A percentile compares a stretch with the other conserved stretches of the same genome.
Conservation (phyloP, 2,888 invertebrate species). For the Drosophila recens region DNA sequence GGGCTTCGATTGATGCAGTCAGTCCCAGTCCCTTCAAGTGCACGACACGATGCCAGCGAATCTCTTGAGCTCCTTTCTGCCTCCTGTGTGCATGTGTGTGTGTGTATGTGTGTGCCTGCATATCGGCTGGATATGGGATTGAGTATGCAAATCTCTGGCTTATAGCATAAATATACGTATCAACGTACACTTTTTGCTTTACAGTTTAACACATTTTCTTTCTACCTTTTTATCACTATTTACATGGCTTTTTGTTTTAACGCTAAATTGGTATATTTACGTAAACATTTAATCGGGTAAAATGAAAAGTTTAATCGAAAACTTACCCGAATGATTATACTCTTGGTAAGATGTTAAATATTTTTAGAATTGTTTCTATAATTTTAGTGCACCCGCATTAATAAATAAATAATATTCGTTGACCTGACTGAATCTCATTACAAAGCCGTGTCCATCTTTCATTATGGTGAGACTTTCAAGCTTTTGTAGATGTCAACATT, state of each 20-base stretch:
- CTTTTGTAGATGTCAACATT: too few relatives aligned
- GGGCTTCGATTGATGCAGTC: conserved; percentile 61
- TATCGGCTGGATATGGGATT: conserved; percentile 30
- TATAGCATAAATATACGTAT: conserved; percentile 19
- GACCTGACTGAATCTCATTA: too few relatives aligned
- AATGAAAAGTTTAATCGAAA: too few relatives aligned
- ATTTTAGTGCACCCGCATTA: too few relatives aligned
- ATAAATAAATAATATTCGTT: too few relatives aligned
- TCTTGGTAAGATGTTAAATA: too few relatives aligned
- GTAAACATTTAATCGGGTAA: too few relatives aligned
- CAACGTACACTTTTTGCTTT: neutral
- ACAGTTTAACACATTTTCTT: conserved; percentile 2
- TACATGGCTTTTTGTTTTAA: neutral
- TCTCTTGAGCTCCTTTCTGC: conserved; percentile 31
- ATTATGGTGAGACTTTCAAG: too few relatives aligned
- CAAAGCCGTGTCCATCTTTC: too few relatives aligned
- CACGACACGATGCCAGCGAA: conserved; percentile 23
- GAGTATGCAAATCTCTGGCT: conserved; percentile 45
- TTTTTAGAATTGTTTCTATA: too few relatives aligned
- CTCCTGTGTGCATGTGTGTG: neutral
- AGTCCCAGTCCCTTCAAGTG: conserved; percentile 21
- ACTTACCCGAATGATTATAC: too few relatives aligned
- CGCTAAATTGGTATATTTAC: too few relatives aligned
- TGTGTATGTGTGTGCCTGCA: conserved; percentile 1
- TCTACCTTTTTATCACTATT: neutral